Conservation (phyloP, 2,888 invertebrate species). For the Pachliopta kotzebuea region DNA sequence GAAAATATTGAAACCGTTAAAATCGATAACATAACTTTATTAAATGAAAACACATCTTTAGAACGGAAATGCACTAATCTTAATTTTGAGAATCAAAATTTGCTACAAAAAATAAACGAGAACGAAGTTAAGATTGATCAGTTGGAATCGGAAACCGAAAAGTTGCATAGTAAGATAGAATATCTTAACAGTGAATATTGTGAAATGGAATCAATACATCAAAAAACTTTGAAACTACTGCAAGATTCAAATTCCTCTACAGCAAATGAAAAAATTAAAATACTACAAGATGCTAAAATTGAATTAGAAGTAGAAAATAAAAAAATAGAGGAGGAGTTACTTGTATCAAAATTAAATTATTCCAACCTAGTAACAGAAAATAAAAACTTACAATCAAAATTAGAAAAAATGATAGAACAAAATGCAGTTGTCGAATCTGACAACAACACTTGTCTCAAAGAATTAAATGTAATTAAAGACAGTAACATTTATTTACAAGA, state of each 20-base stretch:
- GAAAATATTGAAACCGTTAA: slow-evolving; percentile 32
- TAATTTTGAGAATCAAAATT: slow-evolving; percentile 9
- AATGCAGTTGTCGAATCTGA: slow-evolving; percentile 8
- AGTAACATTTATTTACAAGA: slow-evolving; percentile 28
- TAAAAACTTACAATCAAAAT: slow-evolving; percentile 29
- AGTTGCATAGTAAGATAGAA: slow-evolving; percentile 31
- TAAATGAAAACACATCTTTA: slow-evolving; percentile 15
- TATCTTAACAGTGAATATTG: slow-evolving; percentile 24
- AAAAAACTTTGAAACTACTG: slow-evolving; percentile 11
- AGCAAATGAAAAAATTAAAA: slow-evolving; percentile 18
- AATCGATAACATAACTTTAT: slow-evolving; percentile 2
- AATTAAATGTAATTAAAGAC: slow-evolving; percentile 28
- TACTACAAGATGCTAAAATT: slow-evolving; percentile 4
- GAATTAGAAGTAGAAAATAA: slow-evolving; percentile 11
- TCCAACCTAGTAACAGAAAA: slow-evolving; percentile 9
- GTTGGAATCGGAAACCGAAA: slow-evolving; percentile 32
- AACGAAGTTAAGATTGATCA: not conserved
- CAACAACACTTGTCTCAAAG: slow-evolving; percentile 13
- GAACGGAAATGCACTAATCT: slow-evolving; percentile 8
- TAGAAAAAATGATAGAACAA: slow-evolving; percentile 30
- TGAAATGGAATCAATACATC: slow-evolving; percentile 17
- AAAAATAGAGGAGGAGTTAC: slow-evolving; percentile 30
- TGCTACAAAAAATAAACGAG: slow-evolving; percentile 11
- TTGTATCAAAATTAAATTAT: slow-evolving; percentile 30
- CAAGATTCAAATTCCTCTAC: slow-evolving; percentile 3